phyloP scores from a whole-genome alignment of 2,113 vertebrate genomes.

The Pseudopipra pipra region DNA sequence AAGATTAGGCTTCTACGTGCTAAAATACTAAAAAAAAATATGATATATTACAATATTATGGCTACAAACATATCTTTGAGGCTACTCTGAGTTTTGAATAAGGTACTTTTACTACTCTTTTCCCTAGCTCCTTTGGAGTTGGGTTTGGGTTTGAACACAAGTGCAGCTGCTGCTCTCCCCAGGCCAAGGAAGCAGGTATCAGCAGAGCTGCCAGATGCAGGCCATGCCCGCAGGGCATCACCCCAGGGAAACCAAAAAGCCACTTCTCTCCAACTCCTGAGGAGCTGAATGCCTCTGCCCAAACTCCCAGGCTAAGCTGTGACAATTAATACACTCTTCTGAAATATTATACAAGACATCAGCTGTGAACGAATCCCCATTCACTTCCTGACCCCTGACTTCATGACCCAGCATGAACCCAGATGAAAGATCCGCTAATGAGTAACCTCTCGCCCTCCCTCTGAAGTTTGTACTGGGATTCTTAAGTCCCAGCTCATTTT shows the following conservation, averaged over 20 bases:
- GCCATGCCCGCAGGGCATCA: not conserved
- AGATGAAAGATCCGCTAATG: conserved; percentile 24
- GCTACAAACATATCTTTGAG: not conserved
- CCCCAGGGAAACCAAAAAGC: not conserved
- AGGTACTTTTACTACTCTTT: not conserved
- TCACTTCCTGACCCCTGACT: conserved; percentile 22
- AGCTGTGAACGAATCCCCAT: not conserved
- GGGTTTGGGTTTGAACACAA: not conserved
- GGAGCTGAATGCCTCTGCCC: not conserved
- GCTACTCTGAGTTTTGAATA: not conserved
- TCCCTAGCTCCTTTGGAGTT: not conserved
- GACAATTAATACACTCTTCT: not conserved
- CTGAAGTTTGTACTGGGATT: not conserved
- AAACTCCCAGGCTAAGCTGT: not conserved
- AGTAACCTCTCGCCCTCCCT: not conserved
- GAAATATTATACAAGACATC: conserved; percentile 13
- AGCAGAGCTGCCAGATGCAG: not conserved
- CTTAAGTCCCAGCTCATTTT: not conserved
- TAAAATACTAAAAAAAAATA: not conserved
- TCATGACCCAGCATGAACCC: not conserved
- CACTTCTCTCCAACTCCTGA: not conserved
- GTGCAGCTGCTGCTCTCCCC: not conserved
- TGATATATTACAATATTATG: not conserved
- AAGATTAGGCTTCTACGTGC: not conserved
- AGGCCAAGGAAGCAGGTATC: not conserved